A percentile compares a stretch with the other conserved stretches of the same genome.
Conservation (phyloP, 1,140 invertebrate species). For the Xylocopa sonorina region DNA sequence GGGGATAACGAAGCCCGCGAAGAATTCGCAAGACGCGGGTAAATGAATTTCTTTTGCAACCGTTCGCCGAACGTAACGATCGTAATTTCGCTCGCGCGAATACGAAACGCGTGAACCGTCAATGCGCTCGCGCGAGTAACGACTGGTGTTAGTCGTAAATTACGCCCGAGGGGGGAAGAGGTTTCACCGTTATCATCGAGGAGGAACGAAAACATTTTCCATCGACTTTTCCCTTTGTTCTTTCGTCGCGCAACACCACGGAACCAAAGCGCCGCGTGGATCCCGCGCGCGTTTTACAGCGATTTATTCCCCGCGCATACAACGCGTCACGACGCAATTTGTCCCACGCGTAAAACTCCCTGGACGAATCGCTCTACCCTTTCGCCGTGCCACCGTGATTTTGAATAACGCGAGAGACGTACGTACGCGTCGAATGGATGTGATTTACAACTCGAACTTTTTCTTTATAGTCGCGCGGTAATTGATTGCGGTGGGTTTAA, state of each 20-base stretch:
- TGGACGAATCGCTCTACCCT: not conserved
- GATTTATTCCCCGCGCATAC: too few relatives aligned
- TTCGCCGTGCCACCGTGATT: not conserved
- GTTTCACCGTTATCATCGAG: constrained; percentile 1
- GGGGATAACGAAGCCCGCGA: too few relatives aligned
- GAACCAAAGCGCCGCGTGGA: not conserved
- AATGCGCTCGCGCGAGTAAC: not conserved
- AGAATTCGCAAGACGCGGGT: not conserved
- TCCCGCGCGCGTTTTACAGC: too few relatives aligned
- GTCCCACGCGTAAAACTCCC: not conserved
- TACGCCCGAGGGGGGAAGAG: not conserved
- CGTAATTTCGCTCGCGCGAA: not conserved
- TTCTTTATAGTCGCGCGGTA: too few relatives aligned
- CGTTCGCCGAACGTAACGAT: not conserved
- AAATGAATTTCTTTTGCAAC: constrained; percentile 10
- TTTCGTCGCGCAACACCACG: not conserved
- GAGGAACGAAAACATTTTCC: not conserved
- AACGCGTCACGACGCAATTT: too few relatives aligned
- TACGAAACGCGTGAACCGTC: not conserved
- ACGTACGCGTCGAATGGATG: too few relatives aligned
- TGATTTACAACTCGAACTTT: too few relatives aligned
- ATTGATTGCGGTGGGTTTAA: too few relatives aligned
- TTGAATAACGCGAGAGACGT: not conserved
- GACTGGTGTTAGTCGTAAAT: not conserved
- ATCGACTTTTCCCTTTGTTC: constrained; percentile 24